Evolutionary conservation across 2,888 invertebrate genomes (phyloP), one percentile per base, ranked within the genome.

Genomic region (Cyrtodaria siliqua): DNA sequence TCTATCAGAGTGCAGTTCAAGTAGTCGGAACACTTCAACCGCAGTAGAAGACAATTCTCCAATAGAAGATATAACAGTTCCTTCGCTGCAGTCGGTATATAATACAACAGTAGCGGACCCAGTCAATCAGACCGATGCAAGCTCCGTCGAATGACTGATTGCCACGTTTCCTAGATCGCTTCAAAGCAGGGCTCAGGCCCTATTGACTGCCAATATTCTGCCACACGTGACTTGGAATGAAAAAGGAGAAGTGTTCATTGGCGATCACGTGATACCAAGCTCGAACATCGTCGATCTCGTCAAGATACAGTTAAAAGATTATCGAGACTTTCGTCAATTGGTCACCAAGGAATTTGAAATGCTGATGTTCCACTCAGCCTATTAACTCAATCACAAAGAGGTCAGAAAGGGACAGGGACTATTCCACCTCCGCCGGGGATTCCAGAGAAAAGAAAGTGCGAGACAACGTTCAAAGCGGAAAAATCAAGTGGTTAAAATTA

Each of bases 271-370:
- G 26, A 67, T 73, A 50, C 57, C 67, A 0, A 27, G 49, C 16
- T 73, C 73, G 9, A 75, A 75, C 52, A 59, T 75, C 23, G 69
- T 75, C 12, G 69, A 74, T 44, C 59, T 74, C 14, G 23, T 75
- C 0, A 75, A 62, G 57, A 67, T 67, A 9, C 68, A 75, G 24
- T 26, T 69, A 12, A 69, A 69, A 64, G 60, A 75, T n/a, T 69
- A 75, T 29, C 63, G 61, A 61, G 50, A 57, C 33, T 67, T 73
- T 50, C 8, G 27, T n/a, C 73, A 61, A 0, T 8, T n/a, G 2
- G 73, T 67, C 14, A 29, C 49, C 4, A 20, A 24, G 18, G 29
- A 52, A 55, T 66, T 72, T 38, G 18, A 38, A 44, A 62, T 18
- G 29, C 52, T 27, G 70, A 70, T 66, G 75, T n/a, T n/a, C n/a